These are phyloP conservation scores for Allenopithecus nigroviridis DNA, from an alignment of 2,797 vertebrate genomes.

Conservation along the genomic window DNA sequence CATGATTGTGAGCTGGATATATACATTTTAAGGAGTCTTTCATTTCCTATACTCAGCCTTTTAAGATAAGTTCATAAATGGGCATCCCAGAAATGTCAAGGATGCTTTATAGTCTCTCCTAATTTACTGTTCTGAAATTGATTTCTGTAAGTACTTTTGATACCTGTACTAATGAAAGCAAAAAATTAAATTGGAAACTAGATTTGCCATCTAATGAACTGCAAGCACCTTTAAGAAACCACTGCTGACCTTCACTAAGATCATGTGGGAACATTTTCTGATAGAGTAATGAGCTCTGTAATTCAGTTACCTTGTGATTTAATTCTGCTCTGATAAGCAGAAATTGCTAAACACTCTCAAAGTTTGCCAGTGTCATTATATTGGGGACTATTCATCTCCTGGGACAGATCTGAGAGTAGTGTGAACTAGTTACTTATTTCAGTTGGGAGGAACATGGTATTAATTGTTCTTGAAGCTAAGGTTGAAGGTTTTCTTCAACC, in stretches of 20 bases:
- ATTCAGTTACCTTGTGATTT: constrained; percentile 57
- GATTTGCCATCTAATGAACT: constrained; percentile 14
- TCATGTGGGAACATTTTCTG: constrained; percentile 24
- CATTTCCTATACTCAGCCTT: neutral
- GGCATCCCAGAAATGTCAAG: neutral
- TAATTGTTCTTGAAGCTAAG: constrained; percentile 46
- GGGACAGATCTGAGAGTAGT: neutral
- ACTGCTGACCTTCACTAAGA: constrained; percentile 31
- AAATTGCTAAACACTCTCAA: constrained; percentile 68
- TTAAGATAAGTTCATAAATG: constrained; percentile 42
- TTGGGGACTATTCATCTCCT: neutral
- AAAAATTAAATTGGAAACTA: constrained; percentile 43
- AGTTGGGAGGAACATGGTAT: neutral
- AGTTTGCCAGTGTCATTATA: constrained; percentile 7
- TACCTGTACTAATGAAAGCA: neutral
- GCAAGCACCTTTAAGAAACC: neutral
- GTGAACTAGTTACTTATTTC: neutral
- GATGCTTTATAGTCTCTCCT: neutral
- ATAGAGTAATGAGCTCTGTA: constrained; percentile 56
- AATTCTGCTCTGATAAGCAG: constrained; percentile 66
- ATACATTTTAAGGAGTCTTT: neutral
- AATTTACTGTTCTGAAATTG: constrained; percentile 26
- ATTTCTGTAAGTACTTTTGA: constrained; percentile 22
- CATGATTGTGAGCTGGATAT: neutral
- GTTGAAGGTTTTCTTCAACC: neutral